A percentile compares a stretch with the other conserved stretches of the same genome.
Evolutionary conservation across 92 coral and sea anemone species (phyloP).

Genomic region (Epizoanthus scotinus): DNA sequence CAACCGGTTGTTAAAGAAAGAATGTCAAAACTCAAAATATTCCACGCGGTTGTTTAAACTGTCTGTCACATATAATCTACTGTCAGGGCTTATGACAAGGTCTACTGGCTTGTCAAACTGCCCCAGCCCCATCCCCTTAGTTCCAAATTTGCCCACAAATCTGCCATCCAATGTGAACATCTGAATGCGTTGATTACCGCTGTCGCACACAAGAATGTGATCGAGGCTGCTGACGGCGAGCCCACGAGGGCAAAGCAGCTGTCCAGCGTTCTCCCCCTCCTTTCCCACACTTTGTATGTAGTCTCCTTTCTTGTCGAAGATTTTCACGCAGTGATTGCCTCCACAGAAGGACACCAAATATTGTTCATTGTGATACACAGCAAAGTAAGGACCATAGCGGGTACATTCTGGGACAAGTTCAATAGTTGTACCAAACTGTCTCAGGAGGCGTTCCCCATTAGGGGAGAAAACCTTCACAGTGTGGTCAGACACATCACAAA

Average conservation of each 20-base stretch:
- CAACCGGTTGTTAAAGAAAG: neutral
- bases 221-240: constrained; percentile 24
- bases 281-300: constrained; percentile 10
- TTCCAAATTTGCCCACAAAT: constrained; percentile 45
- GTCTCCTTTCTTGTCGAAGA: constrained; percentile 29
- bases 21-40: constrained; percentile 25
- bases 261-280: constrained; percentile 32
- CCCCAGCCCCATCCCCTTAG: constrained; percentile 42
- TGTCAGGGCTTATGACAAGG: constrained; percentile 25
- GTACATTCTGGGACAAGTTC: constrained; percentile 22
- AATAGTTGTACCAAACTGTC: constrained; percentile 24
- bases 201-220: constrained; percentile 47
- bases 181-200: constrained; percentile 43
- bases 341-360: constrained; percentile 37
- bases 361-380: constrained; percentile 25
- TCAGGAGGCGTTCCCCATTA: constrained; percentile 7
- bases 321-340: constrained; percentile 37
- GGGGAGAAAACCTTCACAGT: constrained; percentile 22
- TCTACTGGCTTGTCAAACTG: constrained; percentile 32
- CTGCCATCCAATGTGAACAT: constrained; percentile 52
- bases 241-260: constrained; percentile 35
- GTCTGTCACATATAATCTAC: constrained; percentile 28
- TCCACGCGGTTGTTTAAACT: constrained; percentile 34
- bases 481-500: constrained; percentile 35
- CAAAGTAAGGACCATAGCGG: constrained; percentile 35